Base-by-base conservation (phyloP, 2,797 vertebrate species). In the Balearica regulorum region DNA sequence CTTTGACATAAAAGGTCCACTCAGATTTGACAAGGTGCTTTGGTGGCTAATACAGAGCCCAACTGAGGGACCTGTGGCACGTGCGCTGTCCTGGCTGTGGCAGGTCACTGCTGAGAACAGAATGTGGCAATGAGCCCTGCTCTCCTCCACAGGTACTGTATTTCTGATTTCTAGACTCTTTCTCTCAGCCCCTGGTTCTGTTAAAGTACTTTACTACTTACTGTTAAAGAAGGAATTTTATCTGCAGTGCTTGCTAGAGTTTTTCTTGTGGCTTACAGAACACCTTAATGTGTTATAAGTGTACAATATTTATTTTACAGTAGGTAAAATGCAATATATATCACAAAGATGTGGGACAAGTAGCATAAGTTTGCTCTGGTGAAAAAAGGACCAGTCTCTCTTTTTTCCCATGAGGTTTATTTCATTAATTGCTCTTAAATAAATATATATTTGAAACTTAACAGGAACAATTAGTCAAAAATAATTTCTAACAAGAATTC, bases 391-490 rank as follows among this genome's bases (percentile, higher is more conserved):
- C n/a, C 43, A 88, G 11, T 22, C 53, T 85, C 4, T 82, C 33
- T 84, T 90, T 69, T 69, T 31, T 17, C 13, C 41, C 17, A 44
- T 18, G 33, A 91, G 39, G 17, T 94, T 97, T 97, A 97, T 97
- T 96, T 87, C 8, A 39, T 79, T 31, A 44, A 10, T 54, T 33
- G 44, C 35, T 87, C 33, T 87, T 70, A 77, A 91, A 81, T 84
- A 90, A 84, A 65, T 86, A 72, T 17, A 11, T 78, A 76, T 85
- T 61, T 86, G 86, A 95, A 72, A 73, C 31, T 87, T 43, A 87
- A 84, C 35, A 94, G 60, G 61, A 83, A n/a, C 54, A 66, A 29
- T 20, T 54, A 55, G 11, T 46, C 57, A 39, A 72, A 91, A 90
- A 69, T 41, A 25, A 60, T 11, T 91, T 78, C 55, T 60, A 69